A percentile compares a stretch with the other conserved stretches of the same genome.
These are phyloP conservation scores for Leuciscus idus DNA, from an alignment of 2,113 vertebrate species.

Conservation along the genomic window DNA sequence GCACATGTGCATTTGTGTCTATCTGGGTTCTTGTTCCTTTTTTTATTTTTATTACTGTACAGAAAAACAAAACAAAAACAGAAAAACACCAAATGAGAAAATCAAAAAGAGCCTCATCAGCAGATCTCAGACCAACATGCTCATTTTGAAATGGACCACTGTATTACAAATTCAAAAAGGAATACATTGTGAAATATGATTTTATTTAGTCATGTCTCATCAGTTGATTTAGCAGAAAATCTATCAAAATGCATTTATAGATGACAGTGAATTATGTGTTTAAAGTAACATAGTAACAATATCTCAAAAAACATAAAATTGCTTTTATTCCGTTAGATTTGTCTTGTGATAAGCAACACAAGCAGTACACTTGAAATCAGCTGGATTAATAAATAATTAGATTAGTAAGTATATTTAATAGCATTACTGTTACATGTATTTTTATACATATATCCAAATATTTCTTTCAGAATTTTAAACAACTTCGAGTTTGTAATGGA, in stretches of 20 bases:
- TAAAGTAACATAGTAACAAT: not conserved
- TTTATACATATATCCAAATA: not conserved
- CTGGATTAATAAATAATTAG: not conserved
- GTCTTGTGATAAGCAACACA: not conserved
- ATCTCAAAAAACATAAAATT: no score
- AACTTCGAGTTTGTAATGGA: not conserved
- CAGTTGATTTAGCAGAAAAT: conserved; percentile 56
- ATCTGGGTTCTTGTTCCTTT: not conserved
- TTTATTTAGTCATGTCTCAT: not conserved
- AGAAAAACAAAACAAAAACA: not conserved
- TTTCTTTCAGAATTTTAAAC: not conserved
- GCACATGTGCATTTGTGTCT: not conserved
- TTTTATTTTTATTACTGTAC: not conserved
- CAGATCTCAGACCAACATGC: not conserved
- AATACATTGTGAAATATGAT: not conserved
- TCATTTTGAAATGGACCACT: not conserved
- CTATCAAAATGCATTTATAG: conserved; percentile 44
- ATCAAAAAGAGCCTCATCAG: not conserved
- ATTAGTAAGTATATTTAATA: no score
- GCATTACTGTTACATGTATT: no score
- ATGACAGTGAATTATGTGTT: not conserved
- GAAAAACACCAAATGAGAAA: not conserved
- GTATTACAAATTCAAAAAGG: not conserved
- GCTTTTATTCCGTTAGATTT: no score
- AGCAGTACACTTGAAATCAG: not conserved